Percentiles rank a stretch among this genome's conserved stretches.
These are phyloP conservation scores for Neoascia interrupta DNA, from an alignment of 2,888 invertebrate species.

Conservation along the genomic window DNA sequence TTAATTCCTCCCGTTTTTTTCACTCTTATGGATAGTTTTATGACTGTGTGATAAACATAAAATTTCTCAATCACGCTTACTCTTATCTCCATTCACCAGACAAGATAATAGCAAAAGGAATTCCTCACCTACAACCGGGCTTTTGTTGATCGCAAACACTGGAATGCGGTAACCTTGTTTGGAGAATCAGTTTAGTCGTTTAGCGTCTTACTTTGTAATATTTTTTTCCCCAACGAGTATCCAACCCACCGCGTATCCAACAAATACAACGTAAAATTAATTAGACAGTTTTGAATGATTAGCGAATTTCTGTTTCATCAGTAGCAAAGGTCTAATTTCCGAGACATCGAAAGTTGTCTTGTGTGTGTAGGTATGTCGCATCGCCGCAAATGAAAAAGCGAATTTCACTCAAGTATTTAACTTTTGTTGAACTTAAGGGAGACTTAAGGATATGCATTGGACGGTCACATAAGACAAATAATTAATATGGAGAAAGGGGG, in stretches of 20 bases:
- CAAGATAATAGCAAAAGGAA: conserved; percentile 6
- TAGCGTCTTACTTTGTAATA: conserved; percentile 33
- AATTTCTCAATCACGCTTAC: conserved; percentile 14
- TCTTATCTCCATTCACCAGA: conserved; percentile 10
- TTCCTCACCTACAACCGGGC: conserved; percentile 2
- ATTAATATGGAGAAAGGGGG: conserved; percentile 56
- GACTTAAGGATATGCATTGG: conserved; percentile 4
- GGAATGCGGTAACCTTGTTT: conserved; percentile 27
- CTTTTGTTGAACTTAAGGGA: conserved; percentile 2
- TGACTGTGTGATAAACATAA: conserved; percentile 20
- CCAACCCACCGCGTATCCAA: neutral
- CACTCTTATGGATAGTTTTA: neutral
- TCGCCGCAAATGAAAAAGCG: conserved; percentile 1
- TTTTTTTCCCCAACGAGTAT: neutral
- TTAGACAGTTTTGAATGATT: conserved; percentile 48
- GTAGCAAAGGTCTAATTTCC: conserved; percentile 20
- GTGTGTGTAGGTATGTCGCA: too few species aligned
- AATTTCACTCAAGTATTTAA: conserved; percentile 22
- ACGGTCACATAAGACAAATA: conserved; percentile 55
- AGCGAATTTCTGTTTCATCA: conserved; percentile 28
- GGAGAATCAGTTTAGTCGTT: conserved; percentile 23
- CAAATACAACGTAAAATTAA: conserved; percentile 43
- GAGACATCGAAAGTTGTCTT: conserved; percentile 1
- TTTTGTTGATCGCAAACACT: conserved; percentile 12
- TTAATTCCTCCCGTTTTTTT: neutral